A percentile compares a stretch with the other conserved stretches of the same genome.
Evolutionary conservation across 2,113 vertebrate genomes (phyloP).

Genomic region (Lathamus discolor): DNA sequence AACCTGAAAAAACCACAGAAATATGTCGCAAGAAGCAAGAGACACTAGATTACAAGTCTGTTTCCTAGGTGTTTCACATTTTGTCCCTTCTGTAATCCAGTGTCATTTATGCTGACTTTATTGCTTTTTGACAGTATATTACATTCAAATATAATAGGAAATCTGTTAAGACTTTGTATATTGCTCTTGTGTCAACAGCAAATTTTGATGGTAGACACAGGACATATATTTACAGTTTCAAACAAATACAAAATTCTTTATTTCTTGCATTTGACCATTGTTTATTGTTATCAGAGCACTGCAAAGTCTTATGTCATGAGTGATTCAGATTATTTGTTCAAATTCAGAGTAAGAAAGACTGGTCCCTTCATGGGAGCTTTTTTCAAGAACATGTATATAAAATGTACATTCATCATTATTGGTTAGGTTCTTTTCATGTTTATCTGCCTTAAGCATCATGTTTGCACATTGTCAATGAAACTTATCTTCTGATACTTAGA

Average conservation of each 20-base stretch:
- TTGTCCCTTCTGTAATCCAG: not conserved
- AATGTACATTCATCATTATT: not conserved
- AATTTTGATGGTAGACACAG: not conserved
- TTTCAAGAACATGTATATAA: not conserved
- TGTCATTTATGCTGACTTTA: not conserved
- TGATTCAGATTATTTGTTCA: not conserved
- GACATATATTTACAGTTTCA: not conserved
- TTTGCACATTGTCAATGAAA: not conserved
- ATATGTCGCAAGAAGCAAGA: not conserved
- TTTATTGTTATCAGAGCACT: not conserved
- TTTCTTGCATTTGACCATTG: not conserved
- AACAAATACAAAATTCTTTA: not conserved
- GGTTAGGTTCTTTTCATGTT: not conserved
- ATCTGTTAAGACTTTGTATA: not conserved
- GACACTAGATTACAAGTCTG: not conserved
- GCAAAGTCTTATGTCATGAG: not conserved
- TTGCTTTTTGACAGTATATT: not conserved
- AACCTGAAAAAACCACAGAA: not conserved
- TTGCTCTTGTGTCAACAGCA: not conserved
- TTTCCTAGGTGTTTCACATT: not conserved
- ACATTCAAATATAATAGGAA: not conserved
- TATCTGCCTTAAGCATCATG: not conserved
- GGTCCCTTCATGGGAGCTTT: not conserved
- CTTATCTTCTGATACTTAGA: not conserved
- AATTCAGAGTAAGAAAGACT: not conserved